A percentile compares a stretch with the other conserved stretches of the same genome.
These are phyloP conservation scores for Erinaceus europaeus DNA, from an alignment of 2,113 vertebrate species.

Conservation along the genomic window DNA sequence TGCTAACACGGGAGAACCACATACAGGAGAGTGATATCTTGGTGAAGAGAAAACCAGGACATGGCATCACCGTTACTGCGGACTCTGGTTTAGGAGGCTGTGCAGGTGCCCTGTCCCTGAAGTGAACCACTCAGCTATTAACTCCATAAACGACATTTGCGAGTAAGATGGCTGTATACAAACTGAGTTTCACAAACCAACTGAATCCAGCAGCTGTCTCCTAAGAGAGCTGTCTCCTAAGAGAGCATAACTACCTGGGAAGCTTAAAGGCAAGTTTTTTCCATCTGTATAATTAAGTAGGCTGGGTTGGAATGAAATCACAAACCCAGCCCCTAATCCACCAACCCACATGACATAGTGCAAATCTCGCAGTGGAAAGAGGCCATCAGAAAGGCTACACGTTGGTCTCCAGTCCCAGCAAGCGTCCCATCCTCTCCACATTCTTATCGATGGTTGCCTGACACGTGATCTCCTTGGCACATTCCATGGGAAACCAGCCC, in stretches of 20 bases:
- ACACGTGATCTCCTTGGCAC: constrained; percentile 92
- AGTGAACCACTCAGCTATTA: neutral
- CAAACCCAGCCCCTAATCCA: neutral
- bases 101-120: no score
- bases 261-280: neutral
- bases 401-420: constrained; percentile 94
- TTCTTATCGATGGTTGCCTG: constrained; percentile 93
- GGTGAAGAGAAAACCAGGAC: neutral
- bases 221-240: no score
- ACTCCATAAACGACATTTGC: neutral
- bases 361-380: constrained; percentile 40
- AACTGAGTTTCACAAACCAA: neutral
- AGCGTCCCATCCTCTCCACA: constrained; percentile 95
- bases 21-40: neutral
- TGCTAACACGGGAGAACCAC: neutral
- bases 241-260: neutral
- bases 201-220: neutral
- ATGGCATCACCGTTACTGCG: neutral
- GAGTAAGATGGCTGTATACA: neutral
- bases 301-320: neutral
- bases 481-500: constrained; percentile 95
- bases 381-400: constrained; percentile 78
- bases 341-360: neutral
- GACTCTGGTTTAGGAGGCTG: no score
- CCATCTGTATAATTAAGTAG: neutral